Conservation (phyloP, 64 coral and sea anemone species). For the Trachythela sp. region DNA sequence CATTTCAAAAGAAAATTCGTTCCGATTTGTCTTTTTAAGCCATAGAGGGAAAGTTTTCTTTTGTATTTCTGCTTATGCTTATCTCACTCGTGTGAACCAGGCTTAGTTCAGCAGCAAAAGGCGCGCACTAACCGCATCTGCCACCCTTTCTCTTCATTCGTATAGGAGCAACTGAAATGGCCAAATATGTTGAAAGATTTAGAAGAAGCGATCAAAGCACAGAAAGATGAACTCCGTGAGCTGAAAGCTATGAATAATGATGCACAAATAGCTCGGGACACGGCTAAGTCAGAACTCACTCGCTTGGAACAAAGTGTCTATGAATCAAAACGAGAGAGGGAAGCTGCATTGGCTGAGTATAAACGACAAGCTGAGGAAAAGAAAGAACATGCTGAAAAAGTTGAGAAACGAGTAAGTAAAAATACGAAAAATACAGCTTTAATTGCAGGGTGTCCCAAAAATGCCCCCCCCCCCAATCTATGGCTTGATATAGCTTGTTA, state of each 20-base stretch:
- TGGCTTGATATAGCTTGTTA: no score
- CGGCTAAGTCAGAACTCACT: conserved; percentile 82
- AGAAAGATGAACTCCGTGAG: conserved; percentile 78
- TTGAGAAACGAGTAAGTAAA: conserved; percentile 84
- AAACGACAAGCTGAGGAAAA: conserved; percentile 99
- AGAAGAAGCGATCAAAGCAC: conserved; percentile 72
- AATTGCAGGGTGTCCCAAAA: no score
- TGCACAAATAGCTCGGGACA: conserved; percentile 92
- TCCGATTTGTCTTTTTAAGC: no score
- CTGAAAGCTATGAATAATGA: conserved; percentile 91
- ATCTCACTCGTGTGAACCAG: no score
- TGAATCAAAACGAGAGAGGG: conserved; percentile 90
- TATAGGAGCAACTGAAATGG: conserved; percentile 69
- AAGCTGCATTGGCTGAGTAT: conserved; percentile 83
- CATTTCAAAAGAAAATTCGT: no score
- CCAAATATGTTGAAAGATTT: conserved; percentile 86
- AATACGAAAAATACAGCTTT: background rate
- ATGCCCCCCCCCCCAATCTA: no score
- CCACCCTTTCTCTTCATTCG: no score
- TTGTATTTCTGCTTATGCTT: no score
- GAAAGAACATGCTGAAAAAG: conserved; percentile 99
- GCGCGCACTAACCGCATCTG: no score
- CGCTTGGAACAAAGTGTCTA: conserved; percentile 94
- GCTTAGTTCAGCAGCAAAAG: no score
- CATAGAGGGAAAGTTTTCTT: no score